Base-by-base conservation (phyloP, 2,888 invertebrate species). In the Chymomyza amoena region DNA sequence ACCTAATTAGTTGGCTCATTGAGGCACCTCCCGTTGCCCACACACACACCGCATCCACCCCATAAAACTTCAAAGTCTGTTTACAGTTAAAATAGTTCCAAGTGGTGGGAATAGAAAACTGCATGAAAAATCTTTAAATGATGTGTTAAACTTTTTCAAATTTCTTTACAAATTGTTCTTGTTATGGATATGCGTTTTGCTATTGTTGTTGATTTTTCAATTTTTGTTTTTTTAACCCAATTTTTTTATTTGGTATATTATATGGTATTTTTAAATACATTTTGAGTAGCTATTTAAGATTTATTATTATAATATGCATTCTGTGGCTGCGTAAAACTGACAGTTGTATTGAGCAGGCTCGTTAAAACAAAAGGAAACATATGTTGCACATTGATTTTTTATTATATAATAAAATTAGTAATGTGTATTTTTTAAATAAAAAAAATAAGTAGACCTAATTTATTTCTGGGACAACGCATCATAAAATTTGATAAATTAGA, bases 1-100 rank as follows among this genome's bases (percentile, higher is more conserved):
- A 74, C 70, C 75, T 73, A 86, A 84, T 83, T 76, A 80, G 77
- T 63, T 61, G 15, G 45, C 66, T 56, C 28, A 36, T n/a, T 36
- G 16, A 25, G 57, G 20, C 25, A 45, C 13, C 39, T 45, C 39
- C 39, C 39, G 13, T 45, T 45, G 39, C 13, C 39, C 39, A 45
- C 39, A 45, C 10, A 45, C 39, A 45, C 39, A 45, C 36, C 36
- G 9, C 36, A 36, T 9, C 6, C 10, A 45, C 0, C 39, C 13
- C 3, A 45, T 13, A 13, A 10, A 45, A 45, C 39, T 45, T 45
- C 39, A 45, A 45, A 45, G 39, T 13, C 13, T 45, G 39, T 45
- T 32, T 32, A 32, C 7, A 32, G 32, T 32, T 32, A 0, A 9
- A 4, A 9, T 1, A 45, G 0, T 13, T 45, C 39, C 39, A 45